Evolutionary conservation across 2,113 vertebrate species (phyloP), one percentile per base, ranked within the genome.

Genomic region (Solea solea): DNA sequence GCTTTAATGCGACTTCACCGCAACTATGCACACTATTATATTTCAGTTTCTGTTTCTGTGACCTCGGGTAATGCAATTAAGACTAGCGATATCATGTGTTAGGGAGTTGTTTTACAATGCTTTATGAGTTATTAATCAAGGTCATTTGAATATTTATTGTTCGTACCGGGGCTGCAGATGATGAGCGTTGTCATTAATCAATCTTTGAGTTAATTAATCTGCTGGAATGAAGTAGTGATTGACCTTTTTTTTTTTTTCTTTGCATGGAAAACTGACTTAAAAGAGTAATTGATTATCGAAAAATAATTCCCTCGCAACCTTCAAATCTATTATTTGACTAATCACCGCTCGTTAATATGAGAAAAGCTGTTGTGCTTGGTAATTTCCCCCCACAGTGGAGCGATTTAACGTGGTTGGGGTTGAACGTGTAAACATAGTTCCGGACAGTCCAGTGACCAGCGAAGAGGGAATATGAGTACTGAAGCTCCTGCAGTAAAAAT

Each of bases 401-500:
- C 2, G 5, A 34, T 34, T 34, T 34, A 34, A 34, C 3, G 3
- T 34, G 34, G 34, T 4, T 34, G 44, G 25, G 58, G 41, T 39
- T 51, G 16, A 28, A 34, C 25, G 15, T 52, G 40, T 63, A n/a
- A 61, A 21, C 57, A 56, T 53, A 45, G 10, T 57, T 42, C 21
- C 46, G 34, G 45, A 34, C 45, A 58, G 61, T 62, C 48, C 34
- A 34, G 34, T 63, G 65, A 51, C 51, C 45, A 39, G 28, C 12
- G 51, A 46, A 44, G 50, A 16, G 41, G 27, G 55, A 64, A 54
- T 21, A 39, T 60, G 53, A 50, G 15, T n/a, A 53, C n/a, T 59
- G 56, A 9, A 64, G 51, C 49, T 51, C 9, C 41, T 61, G 72
- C 61, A 50, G 67, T 64, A 34, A 34, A 76, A 53, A 75, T 66